phyloP scores from a whole-genome alignment of 2,113 vertebrate genomes.

The Neodon shergylaensis region DNA sequence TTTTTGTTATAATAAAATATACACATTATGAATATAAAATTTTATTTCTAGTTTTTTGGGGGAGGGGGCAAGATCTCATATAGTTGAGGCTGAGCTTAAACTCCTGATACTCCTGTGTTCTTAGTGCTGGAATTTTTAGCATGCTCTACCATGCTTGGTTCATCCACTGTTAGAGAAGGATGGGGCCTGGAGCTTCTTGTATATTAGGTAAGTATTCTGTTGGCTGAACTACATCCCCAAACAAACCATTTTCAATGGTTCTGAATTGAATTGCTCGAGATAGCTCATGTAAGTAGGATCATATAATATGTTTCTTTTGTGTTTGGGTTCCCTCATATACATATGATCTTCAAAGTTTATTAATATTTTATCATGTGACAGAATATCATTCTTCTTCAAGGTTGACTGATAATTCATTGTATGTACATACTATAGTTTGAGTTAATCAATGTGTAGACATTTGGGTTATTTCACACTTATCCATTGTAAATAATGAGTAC shows the following conservation, averaged over 20 bases:
- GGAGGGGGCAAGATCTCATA: not conserved
- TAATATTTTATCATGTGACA: not conserved
- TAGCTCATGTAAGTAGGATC: not conserved
- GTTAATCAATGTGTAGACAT: not conserved
- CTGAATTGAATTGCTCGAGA: not conserved
- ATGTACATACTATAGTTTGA: not conserved
- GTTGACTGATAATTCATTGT: not conserved
- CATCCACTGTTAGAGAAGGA: not conserved
- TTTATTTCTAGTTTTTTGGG: not conserved
- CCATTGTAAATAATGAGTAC: not conserved
- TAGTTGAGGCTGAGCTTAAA: not conserved
- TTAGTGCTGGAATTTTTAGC: not conserved
- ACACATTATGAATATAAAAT: not conserved
- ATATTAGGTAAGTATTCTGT: not conserved
- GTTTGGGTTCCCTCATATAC: not conserved
- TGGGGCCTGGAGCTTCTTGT: not conserved
- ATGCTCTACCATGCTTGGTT: not conserved
- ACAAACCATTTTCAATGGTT: not conserved
- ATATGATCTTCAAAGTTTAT: not conserved
- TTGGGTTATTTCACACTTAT: not conserved
- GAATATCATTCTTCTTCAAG: not conserved
- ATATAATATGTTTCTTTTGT: not conserved
- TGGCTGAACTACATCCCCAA: not conserved
- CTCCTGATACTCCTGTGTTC: not conserved
- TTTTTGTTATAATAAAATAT: constrained; percentile 7